phyloP scores from a whole-genome alignment of 1,140 invertebrate species.

The Scaptomyza montana region DNA sequence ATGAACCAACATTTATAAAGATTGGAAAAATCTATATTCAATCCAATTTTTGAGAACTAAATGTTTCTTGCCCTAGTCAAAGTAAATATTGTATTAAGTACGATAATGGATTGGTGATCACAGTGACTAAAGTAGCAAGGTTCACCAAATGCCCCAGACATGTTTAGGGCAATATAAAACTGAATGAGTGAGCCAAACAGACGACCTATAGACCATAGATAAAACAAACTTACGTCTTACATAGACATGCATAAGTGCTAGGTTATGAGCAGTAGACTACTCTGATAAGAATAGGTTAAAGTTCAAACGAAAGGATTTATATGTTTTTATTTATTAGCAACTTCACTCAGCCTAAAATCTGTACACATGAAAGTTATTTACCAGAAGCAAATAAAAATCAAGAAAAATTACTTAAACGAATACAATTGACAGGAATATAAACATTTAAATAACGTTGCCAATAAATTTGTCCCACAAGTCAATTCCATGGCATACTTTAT shows the following conservation, averaged over 20 bases:
- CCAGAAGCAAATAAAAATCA: too few relatives aligned
- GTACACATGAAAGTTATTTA: too few relatives aligned
- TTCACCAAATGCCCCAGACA: background rate
- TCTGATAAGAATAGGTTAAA: background rate
- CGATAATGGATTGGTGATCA: background rate
- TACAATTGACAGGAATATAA: background rate
- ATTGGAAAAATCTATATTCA: too few relatives aligned
- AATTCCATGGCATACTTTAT: conserved; percentile 51
- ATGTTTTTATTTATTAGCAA: background rate
- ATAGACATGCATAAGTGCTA: too few relatives aligned
- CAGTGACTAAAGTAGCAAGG: background rate
- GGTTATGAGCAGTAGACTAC: background rate
- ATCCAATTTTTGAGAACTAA: too few relatives aligned
- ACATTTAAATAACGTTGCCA: conserved; percentile 41
- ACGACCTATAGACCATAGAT: conserved; percentile 25
- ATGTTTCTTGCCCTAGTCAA: too few relatives aligned
- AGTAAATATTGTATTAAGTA: too few relatives aligned
- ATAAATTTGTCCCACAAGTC: conserved; percentile 43
- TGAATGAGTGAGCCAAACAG: background rate
- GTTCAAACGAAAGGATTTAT: background rate
- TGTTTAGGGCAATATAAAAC: background rate
- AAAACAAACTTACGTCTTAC: background rate
- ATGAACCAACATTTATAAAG: too few relatives aligned
- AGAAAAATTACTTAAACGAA: too few relatives aligned
- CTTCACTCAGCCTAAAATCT: too few relatives aligned